Evolutionary conservation across 2,113 vertebrate genomes (phyloP).

Genomic region (Microcebus griseorufus): DNA sequence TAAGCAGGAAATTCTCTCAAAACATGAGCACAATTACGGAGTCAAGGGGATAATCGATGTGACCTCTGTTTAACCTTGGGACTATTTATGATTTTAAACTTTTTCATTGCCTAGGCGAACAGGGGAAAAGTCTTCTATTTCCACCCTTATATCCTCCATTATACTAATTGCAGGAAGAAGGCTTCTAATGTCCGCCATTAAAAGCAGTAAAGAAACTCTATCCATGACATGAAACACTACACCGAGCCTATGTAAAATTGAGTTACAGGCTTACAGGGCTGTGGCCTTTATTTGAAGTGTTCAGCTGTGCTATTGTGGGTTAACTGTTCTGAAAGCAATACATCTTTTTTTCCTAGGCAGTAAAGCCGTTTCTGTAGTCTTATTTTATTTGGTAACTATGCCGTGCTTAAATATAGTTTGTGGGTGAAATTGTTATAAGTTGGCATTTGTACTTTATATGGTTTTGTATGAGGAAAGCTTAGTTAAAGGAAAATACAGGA

Average conservation of each 20-base stretch:
- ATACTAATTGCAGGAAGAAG: slow-evolving; percentile 70
- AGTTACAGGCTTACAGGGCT: slow-evolving; percentile 35
- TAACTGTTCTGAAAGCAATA: slow-evolving; percentile 32
- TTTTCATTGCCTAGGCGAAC: slow-evolving; percentile 53
- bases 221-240: neutral
- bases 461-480: slow-evolving; percentile 67
- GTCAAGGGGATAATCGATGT: neutral
- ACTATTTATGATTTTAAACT: slow-evolving; percentile 54
- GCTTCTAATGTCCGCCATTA: slow-evolving; percentile 40
- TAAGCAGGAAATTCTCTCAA: slow-evolving; percentile 4
- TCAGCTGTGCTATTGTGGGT: slow-evolving; percentile 45
- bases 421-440: slow-evolving; percentile 69
- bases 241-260: slow-evolving; percentile 31
- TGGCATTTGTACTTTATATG: slow-evolving; percentile 48
- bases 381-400: slow-evolving; percentile 66
- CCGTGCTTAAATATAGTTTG: slow-evolving; percentile 73
- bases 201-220: slow-evolving; percentile 58
- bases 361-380: slow-evolving; percentile 57
- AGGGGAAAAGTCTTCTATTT: slow-evolving; percentile 62
- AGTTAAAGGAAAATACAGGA: slow-evolving; percentile 65
- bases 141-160: slow-evolving; percentile 48
- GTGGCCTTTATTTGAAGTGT: slow-evolving; percentile 45
- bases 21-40: neutral
- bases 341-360: neutral
- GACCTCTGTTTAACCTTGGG: slow-evolving; percentile 55